A percentile compares a stretch with the other conserved stretches of the same genome.
phyloP scores from a whole-genome alignment of 30 jellyfish, hydroid and myxozoan genomes.

The Turritopsis dohrnii region DNA sequence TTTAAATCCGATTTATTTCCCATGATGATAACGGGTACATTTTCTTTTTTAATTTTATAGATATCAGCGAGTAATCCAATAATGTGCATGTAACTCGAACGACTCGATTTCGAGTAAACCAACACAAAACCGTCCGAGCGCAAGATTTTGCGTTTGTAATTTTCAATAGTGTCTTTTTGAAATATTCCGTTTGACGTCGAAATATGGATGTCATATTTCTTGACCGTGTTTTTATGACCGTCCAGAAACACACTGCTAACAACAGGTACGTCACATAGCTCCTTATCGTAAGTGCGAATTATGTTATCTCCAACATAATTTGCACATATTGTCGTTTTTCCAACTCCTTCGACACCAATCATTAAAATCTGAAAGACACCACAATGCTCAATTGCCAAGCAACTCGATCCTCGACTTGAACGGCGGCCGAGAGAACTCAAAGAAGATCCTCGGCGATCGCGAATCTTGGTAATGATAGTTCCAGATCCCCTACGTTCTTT shows the following conservation, averaged over 20 bases:
- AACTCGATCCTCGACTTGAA: not conserved
- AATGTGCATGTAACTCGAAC: slow-evolving; percentile 15
- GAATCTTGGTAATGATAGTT: not conserved
- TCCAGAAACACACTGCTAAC: slow-evolving; percentile 12
- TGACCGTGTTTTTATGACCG: not conserved
- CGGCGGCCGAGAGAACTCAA: not conserved
- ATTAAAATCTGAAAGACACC: not conserved
- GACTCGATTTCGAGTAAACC: slow-evolving; percentile 13
- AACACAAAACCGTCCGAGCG: too few relatives aligned
- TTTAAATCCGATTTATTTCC: slow-evolving; percentile 21
- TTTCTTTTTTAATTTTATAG: not conserved
- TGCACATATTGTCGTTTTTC: slow-evolving; percentile 16
- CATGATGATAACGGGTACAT: not conserved
- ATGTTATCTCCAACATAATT: slow-evolving; percentile 12
- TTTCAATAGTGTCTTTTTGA: not conserved
- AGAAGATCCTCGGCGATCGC: not conserved
- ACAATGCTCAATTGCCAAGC: not conserved
- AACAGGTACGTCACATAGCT: not conserved
- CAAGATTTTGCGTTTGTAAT: not conserved
- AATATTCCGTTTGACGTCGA: not conserved
- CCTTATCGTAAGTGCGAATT: not conserved
- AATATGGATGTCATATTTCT: not conserved
- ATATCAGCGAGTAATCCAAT: slow-evolving; percentile 13
- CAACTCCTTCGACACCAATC: slow-evolving; percentile 1
- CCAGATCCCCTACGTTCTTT: not conserved